Conservation (phyloP, 2,888 invertebrate genomes). For the Diaperis boleti region DNA sequence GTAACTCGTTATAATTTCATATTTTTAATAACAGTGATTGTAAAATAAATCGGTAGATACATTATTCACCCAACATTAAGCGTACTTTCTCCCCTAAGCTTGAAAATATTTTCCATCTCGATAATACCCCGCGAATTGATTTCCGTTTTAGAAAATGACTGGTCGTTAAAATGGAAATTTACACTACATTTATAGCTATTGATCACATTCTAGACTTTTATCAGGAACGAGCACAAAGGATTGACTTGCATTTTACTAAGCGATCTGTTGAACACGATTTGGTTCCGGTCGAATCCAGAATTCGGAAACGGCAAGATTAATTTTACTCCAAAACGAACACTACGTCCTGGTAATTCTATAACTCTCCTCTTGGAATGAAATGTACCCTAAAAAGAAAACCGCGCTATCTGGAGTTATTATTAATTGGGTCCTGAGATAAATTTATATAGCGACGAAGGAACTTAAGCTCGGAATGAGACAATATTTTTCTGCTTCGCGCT, state of each 20-base stretch:
- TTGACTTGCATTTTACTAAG: slow-evolving; percentile 41
- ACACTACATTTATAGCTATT: slow-evolving; percentile 40
- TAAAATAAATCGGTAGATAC: background rate
- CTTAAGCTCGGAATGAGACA: background rate
- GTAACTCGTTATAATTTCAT: too few relatives aligned
- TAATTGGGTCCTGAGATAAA: slow-evolving; percentile 21
- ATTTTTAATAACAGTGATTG: too few relatives aligned
- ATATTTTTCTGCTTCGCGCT: slow-evolving; percentile 10
- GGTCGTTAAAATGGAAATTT: slow-evolving; percentile 25
- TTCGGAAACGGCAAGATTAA: slow-evolving; percentile 35
- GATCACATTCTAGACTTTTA: slow-evolving; percentile 35
- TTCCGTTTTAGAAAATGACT: slow-evolving; percentile 26
- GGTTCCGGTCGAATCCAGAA: slow-evolving; percentile 33
- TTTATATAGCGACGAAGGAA: slow-evolving; percentile 11
- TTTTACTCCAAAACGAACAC: slow-evolving; percentile 29
- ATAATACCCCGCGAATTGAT: slow-evolving; percentile 15
- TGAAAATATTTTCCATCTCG: slow-evolving; percentile 5
- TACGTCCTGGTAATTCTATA: slow-evolving; percentile 19
- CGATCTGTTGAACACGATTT: slow-evolving; percentile 35
- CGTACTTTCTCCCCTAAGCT: background rate
- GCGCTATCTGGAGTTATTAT: slow-evolving; percentile 20
- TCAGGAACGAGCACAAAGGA: slow-evolving; percentile 39
- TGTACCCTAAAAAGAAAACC: slow-evolving; percentile 19
- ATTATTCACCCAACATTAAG: background rate
- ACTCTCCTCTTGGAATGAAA: slow-evolving; percentile 24